Evolutionary conservation across 2,888 invertebrate genomes (phyloP).

Genomic region (Copidosoma aretas): DNA sequence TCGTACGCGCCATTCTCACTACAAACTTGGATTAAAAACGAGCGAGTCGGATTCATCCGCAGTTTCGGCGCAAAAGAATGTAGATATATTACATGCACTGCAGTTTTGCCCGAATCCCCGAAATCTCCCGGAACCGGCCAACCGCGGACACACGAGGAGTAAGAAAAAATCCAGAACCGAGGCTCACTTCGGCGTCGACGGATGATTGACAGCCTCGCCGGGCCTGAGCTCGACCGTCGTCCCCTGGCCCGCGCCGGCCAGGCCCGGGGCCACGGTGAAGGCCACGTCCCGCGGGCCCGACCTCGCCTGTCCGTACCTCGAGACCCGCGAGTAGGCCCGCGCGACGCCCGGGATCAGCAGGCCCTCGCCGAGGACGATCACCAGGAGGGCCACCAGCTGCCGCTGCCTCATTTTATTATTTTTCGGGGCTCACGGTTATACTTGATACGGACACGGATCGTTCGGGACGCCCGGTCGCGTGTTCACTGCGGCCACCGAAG

Average conservation of each 20-base stretch:
- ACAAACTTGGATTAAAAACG: no score
- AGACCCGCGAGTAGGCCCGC: slow-evolving; percentile 18
- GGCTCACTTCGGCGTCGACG: slow-evolving; percentile 46
- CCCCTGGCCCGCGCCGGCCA: slow-evolving; percentile 43
- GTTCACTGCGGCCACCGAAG: not conserved
- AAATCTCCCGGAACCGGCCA: no score
- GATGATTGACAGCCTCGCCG: slow-evolving; percentile 55
- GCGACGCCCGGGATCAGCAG: not conserved
- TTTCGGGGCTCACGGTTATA: no score
- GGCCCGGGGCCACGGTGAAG: slow-evolving; percentile 53
- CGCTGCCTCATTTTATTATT: not conserved
- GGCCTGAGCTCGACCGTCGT: slow-evolving; percentile 47
- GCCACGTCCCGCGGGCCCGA: slow-evolving; percentile 45
- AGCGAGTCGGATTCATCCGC: no score
- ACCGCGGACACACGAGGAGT: no score
- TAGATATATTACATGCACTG: no score
- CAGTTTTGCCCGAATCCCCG: no score
- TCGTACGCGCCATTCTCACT: no score
- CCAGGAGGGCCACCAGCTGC: no score
- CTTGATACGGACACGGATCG: no score
- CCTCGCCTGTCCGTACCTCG: slow-evolving; percentile 29
- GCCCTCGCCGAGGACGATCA: not conserved
- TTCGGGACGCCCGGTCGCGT: not conserved
- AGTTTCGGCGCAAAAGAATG: no score
- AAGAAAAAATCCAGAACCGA: not conserved